Base-by-base conservation (phyloP, 2,797 vertebrate species). In the Schizopygopsis malacanthus region DNA sequence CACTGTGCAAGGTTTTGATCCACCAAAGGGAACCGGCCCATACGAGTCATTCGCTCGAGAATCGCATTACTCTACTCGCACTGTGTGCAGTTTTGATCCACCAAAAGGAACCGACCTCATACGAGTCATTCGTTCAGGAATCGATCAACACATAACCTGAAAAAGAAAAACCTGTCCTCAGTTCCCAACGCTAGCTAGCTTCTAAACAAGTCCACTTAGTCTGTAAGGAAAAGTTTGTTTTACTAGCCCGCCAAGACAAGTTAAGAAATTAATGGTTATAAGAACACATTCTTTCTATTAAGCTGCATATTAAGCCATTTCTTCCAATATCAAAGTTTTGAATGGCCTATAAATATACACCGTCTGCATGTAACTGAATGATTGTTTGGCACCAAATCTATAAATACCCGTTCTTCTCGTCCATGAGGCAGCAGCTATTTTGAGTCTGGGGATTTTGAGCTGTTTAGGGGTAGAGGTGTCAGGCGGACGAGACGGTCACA, bases 341-440 rank as follows among this genome's bases (percentile, higher is more conserved):
- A 79, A 10, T 28, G 16, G 16, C 37, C 43, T 69, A 3, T 45
- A 45, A 28, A 37, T 43, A 22, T 37, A 10, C 7, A 28, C 39
- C 43, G 11, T n/a, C 10, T 8, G 50, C 61, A 43, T 83, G 61
- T 90, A 88, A 92, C 47, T 65, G 79, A 92, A 91, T 94, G 89
- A 93, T 92, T 89, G 87, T 90, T 92, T 90, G 84, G 84, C 89
- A 85, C 47, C 71, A 87, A 86, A 82, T 82, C 94, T 95, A 95
- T 94, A 92, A 93, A 95, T 96, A 96, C 65, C 85, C n/a, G 83
- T 12, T 89, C 79, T 77, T 70, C 45, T 83, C 43, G 82, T 82
- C 52, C 88, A 87, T 88, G 77, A 90, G 85, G 87, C 89, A 84
- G 89, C 33, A 82, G 88, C 94, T 96, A 96, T 96, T 96, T 94